Evolutionary conservation across 1,140 invertebrate genomes (phyloP).

Genomic region (Drosophila virilis): DNA sequence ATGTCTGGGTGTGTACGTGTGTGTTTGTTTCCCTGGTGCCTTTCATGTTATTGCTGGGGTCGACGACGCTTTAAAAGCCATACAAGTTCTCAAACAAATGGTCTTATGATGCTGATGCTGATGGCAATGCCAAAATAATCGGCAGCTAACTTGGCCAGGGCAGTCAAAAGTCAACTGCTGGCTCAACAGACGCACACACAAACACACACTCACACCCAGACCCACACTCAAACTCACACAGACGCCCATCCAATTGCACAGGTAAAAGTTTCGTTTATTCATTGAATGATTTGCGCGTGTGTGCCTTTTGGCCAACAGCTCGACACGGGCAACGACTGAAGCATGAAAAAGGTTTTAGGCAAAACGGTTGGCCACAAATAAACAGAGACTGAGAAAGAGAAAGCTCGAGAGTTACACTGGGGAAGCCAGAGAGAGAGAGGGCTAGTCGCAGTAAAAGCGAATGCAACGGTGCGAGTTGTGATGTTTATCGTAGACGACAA

Average conservation of each 20-base stretch:
- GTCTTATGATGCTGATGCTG: constrained; percentile 52
- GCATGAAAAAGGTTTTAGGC: constrained; percentile 81
- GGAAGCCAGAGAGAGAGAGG: neutral
- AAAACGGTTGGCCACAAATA: constrained; percentile 36
- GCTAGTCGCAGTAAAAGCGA: constrained; percentile 15
- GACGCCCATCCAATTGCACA: constrained; percentile 22
- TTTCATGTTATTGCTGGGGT: constrained; percentile 47
- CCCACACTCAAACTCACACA: constrained; percentile 17
- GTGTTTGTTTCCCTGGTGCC: constrained; percentile 20
- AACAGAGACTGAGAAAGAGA: constrained; percentile 4
- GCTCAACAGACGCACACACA: constrained; percentile 43
- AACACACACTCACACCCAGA: constrained; percentile 29
- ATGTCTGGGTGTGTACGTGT: neutral
- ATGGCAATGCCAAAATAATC: constrained; percentile 71
- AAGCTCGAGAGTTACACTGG: too few species aligned
- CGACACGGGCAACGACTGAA: constrained; percentile 42
- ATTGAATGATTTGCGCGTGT: constrained; percentile 48
- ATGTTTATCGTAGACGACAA: constrained; percentile 65
- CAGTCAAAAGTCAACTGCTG: constrained; percentile 69
- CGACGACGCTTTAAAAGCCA: constrained; percentile 64
- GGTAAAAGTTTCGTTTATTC: constrained; percentile 60
- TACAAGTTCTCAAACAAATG: constrained; percentile 63
- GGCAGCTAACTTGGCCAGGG: constrained; percentile 55
- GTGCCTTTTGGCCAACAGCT: constrained; percentile 43
- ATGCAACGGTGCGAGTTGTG: constrained; percentile 52